Evolutionary conservation across 2,888 invertebrate species (phyloP), one percentile per base, ranked within the genome.

Genomic region (Phlogophora meticulosa): DNA sequence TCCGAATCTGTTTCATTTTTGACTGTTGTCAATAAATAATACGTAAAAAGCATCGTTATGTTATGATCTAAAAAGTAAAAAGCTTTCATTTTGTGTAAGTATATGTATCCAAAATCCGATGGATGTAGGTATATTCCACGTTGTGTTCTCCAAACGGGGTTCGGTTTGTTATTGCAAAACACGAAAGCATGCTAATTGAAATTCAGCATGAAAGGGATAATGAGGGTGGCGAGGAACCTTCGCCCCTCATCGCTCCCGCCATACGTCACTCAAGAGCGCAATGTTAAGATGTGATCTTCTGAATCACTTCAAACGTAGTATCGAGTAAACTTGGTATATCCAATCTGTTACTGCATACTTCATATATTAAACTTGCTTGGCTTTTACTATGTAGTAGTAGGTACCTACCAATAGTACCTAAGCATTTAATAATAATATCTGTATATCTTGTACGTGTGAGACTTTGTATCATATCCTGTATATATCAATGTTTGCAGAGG

Each of bases 191-290:
- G 90, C 93, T 94, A 92, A 93, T 95, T 95, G 90, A 95, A 94
- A 95, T 95, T 94, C 95, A 95, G 91, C 93, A 95, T 92, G 92
- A 89, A 94, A 95, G 94, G 95, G 95, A 95, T 95, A 95, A 95
- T 95, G 89, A 95, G 92, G 92, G 90, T 85, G 90, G 87, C 38
- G 66, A 70, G 73, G 68, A 61, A 57, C 68, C 63, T 60, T 64
- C 83, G 80, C 86, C 82, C 78, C 79, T 83, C 72, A 79, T 75
- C 75, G 68, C 81, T 81, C 82, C 85, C 85, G 80, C 88, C 84
- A 87, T 88, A 90, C 90, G 91, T 90, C 92, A 90, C 86, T 88
- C 86, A 84, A 79, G 65, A 73, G 76, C 78, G 83, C 83, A 82
- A 85, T 85, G 85, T 76, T 85, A 87, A 88, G 87, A 90, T 65